Evolutionary conservation across 2,888 invertebrate species (phyloP).

Genomic region (Apomyelois bistriatella): DNA sequence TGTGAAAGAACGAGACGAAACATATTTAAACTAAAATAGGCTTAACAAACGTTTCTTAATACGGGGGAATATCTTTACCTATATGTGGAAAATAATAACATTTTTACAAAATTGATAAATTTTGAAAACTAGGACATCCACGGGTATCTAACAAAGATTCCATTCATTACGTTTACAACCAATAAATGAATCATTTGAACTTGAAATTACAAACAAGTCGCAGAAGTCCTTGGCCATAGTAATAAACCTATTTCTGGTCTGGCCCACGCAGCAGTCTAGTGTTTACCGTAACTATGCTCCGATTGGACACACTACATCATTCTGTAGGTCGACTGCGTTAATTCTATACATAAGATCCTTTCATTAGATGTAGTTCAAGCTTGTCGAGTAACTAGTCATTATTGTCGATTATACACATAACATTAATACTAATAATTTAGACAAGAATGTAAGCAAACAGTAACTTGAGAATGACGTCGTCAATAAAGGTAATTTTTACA

Average conservation of each 20-base stretch:
- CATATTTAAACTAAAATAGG: no score
- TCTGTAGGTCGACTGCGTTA: neutral
- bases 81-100: no score
- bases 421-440: no score
- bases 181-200: constrained; percentile 22
- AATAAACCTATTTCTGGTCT: constrained; percentile 48
- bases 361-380: neutral
- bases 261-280: constrained; percentile 29
- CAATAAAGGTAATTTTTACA: no score
- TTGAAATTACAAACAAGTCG: constrained; percentile 24
- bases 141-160: no score
- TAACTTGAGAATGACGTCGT: no score
- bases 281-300: constrained; percentile 6
- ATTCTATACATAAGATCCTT: constrained; percentile 2
- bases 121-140: neutral
- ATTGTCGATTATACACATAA: neutral
- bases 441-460: no score
- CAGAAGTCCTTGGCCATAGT: constrained; percentile 47
- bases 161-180: neutral
- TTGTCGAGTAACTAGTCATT: neutral
- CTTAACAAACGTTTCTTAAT: no score
- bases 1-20: no score
- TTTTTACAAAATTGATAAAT: no score
- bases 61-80: no score
- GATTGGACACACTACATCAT: constrained; percentile 15